Percentiles rank a stretch among this genome's conserved stretches.
Evolutionary conservation across 35 echinoderm and acorn worm species (phyloP).

Genomic region (Strongylocentrotus purpuratus): DNA sequence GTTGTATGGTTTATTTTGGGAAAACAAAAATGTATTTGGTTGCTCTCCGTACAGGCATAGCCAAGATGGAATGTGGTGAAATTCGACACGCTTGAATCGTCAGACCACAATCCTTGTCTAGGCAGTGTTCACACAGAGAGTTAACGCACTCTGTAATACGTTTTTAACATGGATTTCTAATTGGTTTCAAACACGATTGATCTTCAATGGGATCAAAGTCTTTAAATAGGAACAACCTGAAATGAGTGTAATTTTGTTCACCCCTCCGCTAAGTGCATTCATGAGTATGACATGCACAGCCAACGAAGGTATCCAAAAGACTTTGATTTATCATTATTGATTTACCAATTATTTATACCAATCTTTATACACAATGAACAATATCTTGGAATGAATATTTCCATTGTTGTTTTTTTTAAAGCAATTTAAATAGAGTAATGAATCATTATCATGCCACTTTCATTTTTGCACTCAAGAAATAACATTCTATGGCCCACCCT

Average conservation of each 20-base stretch:
- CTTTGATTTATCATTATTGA: too few species aligned
- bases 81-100: not conserved
- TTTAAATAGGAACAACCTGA: not conserved
- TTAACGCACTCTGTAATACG: not conserved
- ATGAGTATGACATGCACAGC: too few species aligned
- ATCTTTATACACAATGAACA: not conserved
- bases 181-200: not conserved
- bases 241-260: too few species aligned
- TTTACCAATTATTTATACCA: too few species aligned
- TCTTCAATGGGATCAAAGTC: not conserved
- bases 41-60: not conserved
- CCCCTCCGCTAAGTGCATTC: too few species aligned
- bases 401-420: not conserved
- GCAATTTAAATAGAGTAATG: not conserved
- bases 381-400: not conserved
- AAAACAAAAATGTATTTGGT: not conserved
- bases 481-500: not conserved
- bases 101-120: conserved; percentile 15
- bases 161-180: not conserved
- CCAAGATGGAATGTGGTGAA: conserved; percentile 1
- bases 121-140: not conserved
- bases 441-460: not conserved
- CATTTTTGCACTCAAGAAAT: not conserved
- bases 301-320: too few species aligned
- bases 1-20: not conserved